These are phyloP conservation scores for Menidia beryllina DNA, from an alignment of 2,113 vertebrate genomes.

Conservation along the genomic window DNA sequence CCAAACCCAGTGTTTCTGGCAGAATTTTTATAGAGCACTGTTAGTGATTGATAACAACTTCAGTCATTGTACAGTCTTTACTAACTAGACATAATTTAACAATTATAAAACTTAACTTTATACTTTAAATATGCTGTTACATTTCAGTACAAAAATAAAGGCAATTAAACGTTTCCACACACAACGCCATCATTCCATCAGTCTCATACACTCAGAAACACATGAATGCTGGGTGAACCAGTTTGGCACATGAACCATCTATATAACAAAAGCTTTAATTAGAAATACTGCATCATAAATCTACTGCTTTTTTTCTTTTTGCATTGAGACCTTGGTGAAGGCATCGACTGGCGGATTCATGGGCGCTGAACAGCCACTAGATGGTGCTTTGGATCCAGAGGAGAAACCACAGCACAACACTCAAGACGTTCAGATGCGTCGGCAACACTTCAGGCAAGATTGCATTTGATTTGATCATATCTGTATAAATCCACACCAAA, in stretches of 20 bases:
- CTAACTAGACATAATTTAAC: slow-evolving; percentile 85
- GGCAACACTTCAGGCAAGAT: background rate
- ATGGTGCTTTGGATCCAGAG: slow-evolving; percentile 63
- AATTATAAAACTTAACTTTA: slow-evolving; percentile 81
- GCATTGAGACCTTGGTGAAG: slow-evolving; percentile 18
- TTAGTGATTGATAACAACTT: slow-evolving; percentile 66
- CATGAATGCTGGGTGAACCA: slow-evolving; percentile 46
- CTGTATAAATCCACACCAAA: slow-evolving; percentile 28
- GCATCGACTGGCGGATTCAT: slow-evolving; percentile 15
- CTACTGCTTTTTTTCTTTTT: slow-evolving; percentile 19
- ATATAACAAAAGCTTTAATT: slow-evolving; percentile 49
- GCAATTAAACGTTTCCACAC: slow-evolving; percentile 75
- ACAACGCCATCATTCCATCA: slow-evolving; percentile 70
- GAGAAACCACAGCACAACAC: background rate
- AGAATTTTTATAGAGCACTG: slow-evolving; percentile 68
- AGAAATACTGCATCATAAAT: slow-evolving; percentile 60
- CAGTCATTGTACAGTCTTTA: slow-evolving; percentile 79
- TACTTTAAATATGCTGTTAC: slow-evolving; percentile 86
- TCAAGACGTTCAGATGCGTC: slow-evolving; percentile 19
- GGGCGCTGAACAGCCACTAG: slow-evolving; percentile 49
- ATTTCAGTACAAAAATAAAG: slow-evolving; percentile 87
- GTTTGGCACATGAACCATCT: slow-evolving; percentile 55
- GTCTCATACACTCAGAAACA: slow-evolving; percentile 62
- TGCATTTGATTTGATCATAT: slow-evolving; percentile 9
- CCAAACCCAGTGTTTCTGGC: slow-evolving; percentile 42